Evolutionary conservation across 2,888 invertebrate genomes (phyloP).

Genomic region (Ornithoptera priamus): DNA sequence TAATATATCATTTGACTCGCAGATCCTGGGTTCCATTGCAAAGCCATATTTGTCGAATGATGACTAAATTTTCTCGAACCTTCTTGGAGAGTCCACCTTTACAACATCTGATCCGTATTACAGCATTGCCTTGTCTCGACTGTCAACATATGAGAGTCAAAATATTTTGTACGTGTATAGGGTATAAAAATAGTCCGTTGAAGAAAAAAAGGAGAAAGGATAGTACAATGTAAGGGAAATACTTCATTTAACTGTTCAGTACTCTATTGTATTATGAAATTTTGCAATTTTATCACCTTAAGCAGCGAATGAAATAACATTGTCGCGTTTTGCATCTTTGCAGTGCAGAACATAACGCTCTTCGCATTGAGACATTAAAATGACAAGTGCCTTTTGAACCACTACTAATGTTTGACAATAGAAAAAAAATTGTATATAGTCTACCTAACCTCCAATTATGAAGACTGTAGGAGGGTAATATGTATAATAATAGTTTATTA

Average conservation of each 20-base stretch:
- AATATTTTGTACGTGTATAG: too few relatives aligned
- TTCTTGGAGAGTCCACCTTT: too few relatives aligned
- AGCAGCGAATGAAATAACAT: neutral
- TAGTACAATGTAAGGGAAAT: neutral
- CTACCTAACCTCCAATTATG: neutral
- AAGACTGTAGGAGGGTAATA: too few relatives aligned
- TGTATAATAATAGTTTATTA: too few relatives aligned
- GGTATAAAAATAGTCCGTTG: too few relatives aligned
- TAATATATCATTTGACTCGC: too few relatives aligned
- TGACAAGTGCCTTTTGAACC: neutral
- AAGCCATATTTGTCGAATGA: too few relatives aligned
- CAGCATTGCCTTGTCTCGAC: too few relatives aligned
- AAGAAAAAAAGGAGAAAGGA: neutral
- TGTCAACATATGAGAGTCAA: too few relatives aligned
- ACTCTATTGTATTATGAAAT: neutral
- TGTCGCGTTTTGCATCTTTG: neutral
- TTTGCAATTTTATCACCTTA: neutral
- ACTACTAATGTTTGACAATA: neutral
- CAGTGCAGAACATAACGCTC: neutral
- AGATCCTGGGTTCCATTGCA: too few relatives aligned
- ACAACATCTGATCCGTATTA: too few relatives aligned
- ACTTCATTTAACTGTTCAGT: neutral
- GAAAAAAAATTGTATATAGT: neutral
- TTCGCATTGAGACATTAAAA: neutral
- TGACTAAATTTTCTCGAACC: too few relatives aligned